phyloP scores from a whole-genome alignment of 2,797 vertebrate genomes.

The Choloepus didactylus region DNA sequence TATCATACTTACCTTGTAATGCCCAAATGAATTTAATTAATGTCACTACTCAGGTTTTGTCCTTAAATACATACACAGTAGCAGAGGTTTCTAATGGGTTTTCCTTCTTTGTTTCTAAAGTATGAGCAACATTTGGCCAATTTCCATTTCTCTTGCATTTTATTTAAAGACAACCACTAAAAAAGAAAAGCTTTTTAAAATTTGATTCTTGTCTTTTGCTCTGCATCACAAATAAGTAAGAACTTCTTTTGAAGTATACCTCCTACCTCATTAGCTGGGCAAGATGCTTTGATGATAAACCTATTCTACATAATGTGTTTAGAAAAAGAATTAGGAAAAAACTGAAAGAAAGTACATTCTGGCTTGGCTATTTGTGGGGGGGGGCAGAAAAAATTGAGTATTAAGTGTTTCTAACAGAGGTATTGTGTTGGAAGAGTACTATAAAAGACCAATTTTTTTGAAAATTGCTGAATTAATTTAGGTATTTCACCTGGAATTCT shows the following conservation, averaged over 20 bases:
- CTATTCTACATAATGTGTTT: background rate
- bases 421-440: slow-evolving; percentile 25
- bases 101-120: no score
- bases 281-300: slow-evolving; percentile 34
- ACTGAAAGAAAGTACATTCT: no score
- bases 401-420: background rate
- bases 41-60: background rate
- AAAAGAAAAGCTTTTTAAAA: background rate
- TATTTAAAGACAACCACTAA: background rate
- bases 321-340: no score
- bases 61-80: background rate
- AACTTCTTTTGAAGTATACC: slow-evolving; percentile 10
- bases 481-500: background rate
- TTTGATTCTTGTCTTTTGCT: slow-evolving; percentile 53
- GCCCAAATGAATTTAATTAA: no score
- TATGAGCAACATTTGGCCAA: no score
- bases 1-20: no score
- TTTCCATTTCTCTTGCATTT: no score
- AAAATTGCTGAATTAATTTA: slow-evolving; percentile 50
- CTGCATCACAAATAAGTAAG: slow-evolving; percentile 61
- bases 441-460: slow-evolving; percentile 18
- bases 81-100: background rate
- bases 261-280: slow-evolving; percentile 74
- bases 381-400: no score
- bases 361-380: no score